A percentile compares a stretch with the other conserved stretches of the same genome.
phyloP scores from a whole-genome alignment of 1,140 invertebrate species.

The Spodoptera litura region DNA sequence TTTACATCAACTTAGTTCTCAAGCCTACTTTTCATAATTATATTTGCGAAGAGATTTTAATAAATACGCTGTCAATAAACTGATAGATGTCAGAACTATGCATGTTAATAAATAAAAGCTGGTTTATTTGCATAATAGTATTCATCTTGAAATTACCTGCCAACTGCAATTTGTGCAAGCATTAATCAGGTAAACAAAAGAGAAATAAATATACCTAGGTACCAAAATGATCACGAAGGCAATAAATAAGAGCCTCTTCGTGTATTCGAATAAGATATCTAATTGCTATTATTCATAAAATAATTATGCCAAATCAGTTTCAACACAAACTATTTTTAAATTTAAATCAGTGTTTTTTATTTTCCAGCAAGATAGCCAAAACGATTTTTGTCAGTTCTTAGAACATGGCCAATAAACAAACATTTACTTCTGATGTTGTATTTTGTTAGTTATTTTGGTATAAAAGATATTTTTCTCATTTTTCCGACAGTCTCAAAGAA shows the following conservation, averaged over 20 bases:
- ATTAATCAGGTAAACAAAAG: constrained; percentile 21
- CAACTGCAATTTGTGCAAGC: constrained; percentile 25
- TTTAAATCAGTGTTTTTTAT: too few species aligned
- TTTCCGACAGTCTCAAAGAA: neutral
- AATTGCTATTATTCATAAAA: too few species aligned
- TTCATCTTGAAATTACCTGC: constrained; percentile 20
- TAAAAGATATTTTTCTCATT: neutral
- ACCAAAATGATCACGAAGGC: too few species aligned
- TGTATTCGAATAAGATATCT: too few species aligned
- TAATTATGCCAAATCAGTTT: too few species aligned
- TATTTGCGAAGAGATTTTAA: neutral
- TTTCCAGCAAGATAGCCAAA: too few species aligned
- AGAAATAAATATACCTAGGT: neutral
- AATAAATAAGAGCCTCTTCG: too few species aligned
- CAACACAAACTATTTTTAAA: too few species aligned
- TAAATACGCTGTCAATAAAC: constrained; percentile 1
- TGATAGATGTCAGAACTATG: constrained; percentile 27
- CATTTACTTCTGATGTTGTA: too few species aligned
- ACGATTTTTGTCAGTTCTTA: too few species aligned
- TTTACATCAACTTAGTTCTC: neutral
- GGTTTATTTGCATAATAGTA: constrained; percentile 39
- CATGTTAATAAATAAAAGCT: constrained; percentile 3
- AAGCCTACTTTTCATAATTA: neutral
- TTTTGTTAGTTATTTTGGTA: too few species aligned
- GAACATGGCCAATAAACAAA: too few species aligned